These are phyloP conservation scores for Peromyscus aztecus DNA, from an alignment of 2,797 vertebrate genomes.

Conservation along the genomic window DNA sequence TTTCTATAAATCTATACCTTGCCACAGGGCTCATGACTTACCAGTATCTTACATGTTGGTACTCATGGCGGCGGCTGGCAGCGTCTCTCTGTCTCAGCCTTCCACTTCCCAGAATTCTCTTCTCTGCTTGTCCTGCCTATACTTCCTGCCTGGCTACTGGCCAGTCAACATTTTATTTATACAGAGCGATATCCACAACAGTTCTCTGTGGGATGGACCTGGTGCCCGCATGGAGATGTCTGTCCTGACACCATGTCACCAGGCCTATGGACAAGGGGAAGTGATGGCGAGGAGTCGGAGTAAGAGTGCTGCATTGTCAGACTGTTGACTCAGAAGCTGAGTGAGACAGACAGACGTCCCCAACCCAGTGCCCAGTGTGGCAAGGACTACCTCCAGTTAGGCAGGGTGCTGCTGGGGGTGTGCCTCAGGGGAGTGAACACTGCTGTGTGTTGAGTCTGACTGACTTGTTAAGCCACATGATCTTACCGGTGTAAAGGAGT, in stretches of 20 bases:
- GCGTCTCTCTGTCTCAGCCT: no score
- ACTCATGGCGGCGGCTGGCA: no score
- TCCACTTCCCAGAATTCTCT: no score
- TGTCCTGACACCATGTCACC: not conserved
- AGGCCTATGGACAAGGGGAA: no score
- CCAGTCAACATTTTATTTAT: no score
- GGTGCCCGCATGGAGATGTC: rapidly evolving
- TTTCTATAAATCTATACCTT: no score
- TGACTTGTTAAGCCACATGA: not conserved
- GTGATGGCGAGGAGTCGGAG: not conserved
- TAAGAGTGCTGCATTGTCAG: not conserved
- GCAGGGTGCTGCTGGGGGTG: not conserved
- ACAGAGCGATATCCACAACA: no score
- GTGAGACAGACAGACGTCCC: not conserved
- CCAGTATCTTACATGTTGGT: no score
- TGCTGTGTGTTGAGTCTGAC: not conserved
- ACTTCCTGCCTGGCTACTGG: no score
- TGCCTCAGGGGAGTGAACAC: not conserved
- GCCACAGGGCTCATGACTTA: no score
- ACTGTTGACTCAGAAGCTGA: not conserved
- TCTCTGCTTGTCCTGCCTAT: no score
- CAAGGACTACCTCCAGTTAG: not conserved
- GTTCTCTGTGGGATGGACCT: not conserved
- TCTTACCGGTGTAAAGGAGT: not conserved
- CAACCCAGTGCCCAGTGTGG: not conserved